Evolutionary conservation across 2,888 invertebrate genomes (phyloP).

Genomic region (Leuctra nigra): DNA sequence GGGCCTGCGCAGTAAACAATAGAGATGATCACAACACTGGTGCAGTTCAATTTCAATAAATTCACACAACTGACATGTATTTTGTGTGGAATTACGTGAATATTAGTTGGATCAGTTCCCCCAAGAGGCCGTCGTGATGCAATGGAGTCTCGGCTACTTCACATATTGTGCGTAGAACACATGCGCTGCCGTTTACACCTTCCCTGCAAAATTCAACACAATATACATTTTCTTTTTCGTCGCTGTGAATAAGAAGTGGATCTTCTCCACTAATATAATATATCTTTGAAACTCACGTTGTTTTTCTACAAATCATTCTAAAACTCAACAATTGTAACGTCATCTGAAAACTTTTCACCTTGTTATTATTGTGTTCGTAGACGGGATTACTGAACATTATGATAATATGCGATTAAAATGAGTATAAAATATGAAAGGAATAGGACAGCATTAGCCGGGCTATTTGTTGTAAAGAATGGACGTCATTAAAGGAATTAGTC

Average conservation of each 20-base stretch:
- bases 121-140: conserved; percentile 51
- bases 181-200: conserved; percentile 53
- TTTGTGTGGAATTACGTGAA: conserved; percentile 50
- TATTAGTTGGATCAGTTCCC: conserved; percentile 58
- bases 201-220: conserved; percentile 43
- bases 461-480: no score
- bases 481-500: no score
- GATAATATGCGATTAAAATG: no score
- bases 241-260: no score
- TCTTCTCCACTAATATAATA: background rate
- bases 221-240: background rate
- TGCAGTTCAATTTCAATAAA: background rate
- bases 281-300: background rate
- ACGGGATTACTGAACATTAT: no score
- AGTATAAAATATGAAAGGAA: no score
- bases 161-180: conserved; percentile 60
- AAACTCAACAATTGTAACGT: no score
- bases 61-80: background rate
- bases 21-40: background rate
- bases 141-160: conserved; percentile 58
- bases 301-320: no score
- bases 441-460: no score
- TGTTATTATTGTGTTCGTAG: no score
- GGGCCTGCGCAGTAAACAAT: no score
- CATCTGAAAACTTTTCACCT: no score